phyloP scores from a whole-genome alignment of 2,888 invertebrate genomes.

The Venustoraphidia nigricollis region DNA sequence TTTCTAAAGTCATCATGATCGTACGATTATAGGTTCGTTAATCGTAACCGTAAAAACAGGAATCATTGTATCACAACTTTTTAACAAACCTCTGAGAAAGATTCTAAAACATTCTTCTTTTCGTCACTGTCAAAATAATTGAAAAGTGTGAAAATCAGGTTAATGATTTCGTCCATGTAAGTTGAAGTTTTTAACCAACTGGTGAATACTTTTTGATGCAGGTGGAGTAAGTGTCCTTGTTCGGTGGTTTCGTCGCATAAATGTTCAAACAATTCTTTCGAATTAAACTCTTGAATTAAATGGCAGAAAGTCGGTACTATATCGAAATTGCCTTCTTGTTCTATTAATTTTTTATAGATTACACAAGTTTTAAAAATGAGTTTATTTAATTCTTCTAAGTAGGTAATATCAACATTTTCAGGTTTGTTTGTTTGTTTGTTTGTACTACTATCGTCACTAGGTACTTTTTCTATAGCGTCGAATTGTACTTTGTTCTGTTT shows the following conservation, averaged over 20 bases:
- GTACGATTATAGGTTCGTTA: too few species aligned
- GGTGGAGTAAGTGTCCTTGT: constrained; percentile 12
- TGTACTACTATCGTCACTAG: constrained; percentile 13
- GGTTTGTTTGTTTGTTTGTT: constrained; percentile 14
- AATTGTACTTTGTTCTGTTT: constrained; percentile 39
- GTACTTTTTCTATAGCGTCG: constrained; percentile 18
- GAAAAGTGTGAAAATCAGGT: constrained; percentile 45
- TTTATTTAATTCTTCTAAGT: constrained; percentile 29
- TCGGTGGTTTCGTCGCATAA: constrained; percentile 22
- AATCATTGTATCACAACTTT: too few species aligned
- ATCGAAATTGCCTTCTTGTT: constrained; percentile 26
- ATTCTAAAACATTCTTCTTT: constrained; percentile 36
- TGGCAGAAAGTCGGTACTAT: constrained; percentile 35
- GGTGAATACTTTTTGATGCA: constrained; percentile 27
- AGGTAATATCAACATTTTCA: constrained; percentile 22
- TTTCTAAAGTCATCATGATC: too few species aligned
- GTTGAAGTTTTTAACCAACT: constrained; percentile 29
- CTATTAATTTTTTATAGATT: constrained; percentile 39
- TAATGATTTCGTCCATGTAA: constrained; percentile 32
- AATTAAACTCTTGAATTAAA: constrained; percentile 40
- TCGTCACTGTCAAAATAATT: constrained; percentile 35
- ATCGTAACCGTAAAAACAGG: too few species aligned
- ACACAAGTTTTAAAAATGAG: constrained; percentile 31
- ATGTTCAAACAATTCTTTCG: constrained; percentile 31
- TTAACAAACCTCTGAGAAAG: constrained; percentile 36